Evolutionary conservation across 2,113 vertebrate species (phyloP), one percentile per base, ranked within the genome.

Genomic region (Hoplias malabaricus): DNA sequence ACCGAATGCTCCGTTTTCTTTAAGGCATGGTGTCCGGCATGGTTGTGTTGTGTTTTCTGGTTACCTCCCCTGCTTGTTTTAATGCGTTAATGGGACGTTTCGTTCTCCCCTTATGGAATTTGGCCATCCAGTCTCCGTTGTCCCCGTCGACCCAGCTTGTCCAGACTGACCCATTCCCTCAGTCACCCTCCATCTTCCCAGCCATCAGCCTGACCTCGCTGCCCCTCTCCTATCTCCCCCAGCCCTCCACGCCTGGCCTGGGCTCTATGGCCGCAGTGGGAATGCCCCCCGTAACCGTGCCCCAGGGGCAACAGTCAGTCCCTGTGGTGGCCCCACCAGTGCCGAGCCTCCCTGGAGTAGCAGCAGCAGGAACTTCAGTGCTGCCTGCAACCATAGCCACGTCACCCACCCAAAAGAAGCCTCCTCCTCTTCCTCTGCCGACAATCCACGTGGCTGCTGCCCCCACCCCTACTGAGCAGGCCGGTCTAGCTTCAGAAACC

Each of bases 371-470:
- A 67, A 54, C 59, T 6, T 77, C 86, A 77, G 69, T 23, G 36
- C 54, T 36, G 56, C 80, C 59, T 16, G 59, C 31, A 3, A 8
- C 29, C 31, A 9, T 34, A 9, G 82, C 91, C 85, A 82, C 93
- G 85, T 92, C 93, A 86, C 88, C 94, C 82, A 84, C 89, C 89
- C 94, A 94, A 88, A 86, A 88, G 86, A 89, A 90, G 87, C 91
- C 93, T 61, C 42, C 50, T 40, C 11, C 63, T 50, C 38, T 21
- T 53, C 23, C 48, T 38, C 93, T 96, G 92, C 95, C 95, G 87
- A 92, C 95, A 89, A 93, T 94, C 92, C 94, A 90, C 90, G 94
- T 93, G 94, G 94, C 94, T 92, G 91, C 93, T 88, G 92, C 93
- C 91, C 93, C 92, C 84, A 83, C 87, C 90, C 94, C 92, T 84